phyloP scores from a whole-genome alignment of 2,113 vertebrate genomes.

The Crotalus helleri region DNA sequence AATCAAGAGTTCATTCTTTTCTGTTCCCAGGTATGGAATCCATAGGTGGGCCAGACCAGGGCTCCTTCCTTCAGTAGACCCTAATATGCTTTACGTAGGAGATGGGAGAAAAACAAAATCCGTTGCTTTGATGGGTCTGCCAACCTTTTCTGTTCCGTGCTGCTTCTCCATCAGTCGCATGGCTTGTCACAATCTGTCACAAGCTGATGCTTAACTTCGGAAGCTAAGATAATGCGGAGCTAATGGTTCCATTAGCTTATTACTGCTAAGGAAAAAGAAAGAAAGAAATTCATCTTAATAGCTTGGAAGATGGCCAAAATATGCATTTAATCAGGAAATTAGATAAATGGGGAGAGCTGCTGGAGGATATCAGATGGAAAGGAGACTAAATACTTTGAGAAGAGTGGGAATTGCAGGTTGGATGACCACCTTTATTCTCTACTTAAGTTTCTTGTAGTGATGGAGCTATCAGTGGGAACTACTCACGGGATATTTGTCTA shows the following conservation, averaged over 20 bases:
- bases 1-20: background rate
- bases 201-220: background rate
- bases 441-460: background rate
- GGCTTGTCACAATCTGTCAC: conserved; percentile 16
- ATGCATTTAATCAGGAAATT: conserved; percentile 16
- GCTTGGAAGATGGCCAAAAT: conserved; percentile 19
- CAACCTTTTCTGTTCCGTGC: background rate
- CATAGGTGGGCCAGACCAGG: background rate
- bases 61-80: background rate
- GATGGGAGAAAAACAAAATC: background rate
- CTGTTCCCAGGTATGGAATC: background rate
- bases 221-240: background rate
- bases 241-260: conserved; percentile 21
- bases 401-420: background rate
- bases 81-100: background rate
- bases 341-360: background rate
- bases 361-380: background rate
- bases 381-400: background rate
- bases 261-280: background rate
- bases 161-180: background rate
- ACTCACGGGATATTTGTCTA: background rate
- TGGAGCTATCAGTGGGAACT: background rate
- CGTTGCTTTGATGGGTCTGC: background rate
- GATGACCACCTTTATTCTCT: background rate
- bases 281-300: conserved; percentile 12